Conservation (phyloP, 2,888 invertebrate species). For the Cynaeus angustus region DNA sequence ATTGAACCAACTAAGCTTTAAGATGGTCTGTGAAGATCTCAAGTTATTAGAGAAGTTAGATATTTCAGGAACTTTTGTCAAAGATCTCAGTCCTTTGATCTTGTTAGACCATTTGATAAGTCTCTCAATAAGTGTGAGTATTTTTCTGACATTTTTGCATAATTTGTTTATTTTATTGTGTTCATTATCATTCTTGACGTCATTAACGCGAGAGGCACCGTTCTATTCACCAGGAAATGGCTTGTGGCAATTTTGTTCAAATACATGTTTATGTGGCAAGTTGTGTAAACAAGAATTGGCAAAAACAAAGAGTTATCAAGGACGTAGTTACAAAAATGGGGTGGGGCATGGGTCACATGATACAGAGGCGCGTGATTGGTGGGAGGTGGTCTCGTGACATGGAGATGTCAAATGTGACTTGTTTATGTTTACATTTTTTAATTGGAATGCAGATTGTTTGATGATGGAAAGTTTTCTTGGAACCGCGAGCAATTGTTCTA, state of each 20-base stretch:
- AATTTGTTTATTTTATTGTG: neutral
- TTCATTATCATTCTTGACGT: neutral
- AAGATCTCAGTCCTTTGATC: conserved; percentile 76
- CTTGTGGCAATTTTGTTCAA: neutral
- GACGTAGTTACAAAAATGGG: too few relatives aligned
- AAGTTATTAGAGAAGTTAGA: conserved; percentile 77
- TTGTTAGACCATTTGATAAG: conserved; percentile 75
- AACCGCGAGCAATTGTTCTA: too few relatives aligned
- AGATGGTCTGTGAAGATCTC: conserved; percentile 79
- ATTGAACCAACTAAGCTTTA: conserved; percentile 78
- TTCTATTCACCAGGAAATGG: neutral
- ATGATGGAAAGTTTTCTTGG: too few relatives aligned
- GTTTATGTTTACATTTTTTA: too few relatives aligned
- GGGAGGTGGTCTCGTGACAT: too few relatives aligned
- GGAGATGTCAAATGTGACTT: too few relatives aligned
- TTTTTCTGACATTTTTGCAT: neutral
- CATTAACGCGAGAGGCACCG: neutral
- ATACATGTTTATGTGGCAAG: neutral
- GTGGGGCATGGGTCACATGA: too few relatives aligned
- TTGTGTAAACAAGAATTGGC: too few relatives aligned
- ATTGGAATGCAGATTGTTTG: too few relatives aligned
- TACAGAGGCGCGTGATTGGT: too few relatives aligned
- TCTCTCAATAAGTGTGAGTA: conserved; percentile 75
- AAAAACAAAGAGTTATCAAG: too few relatives aligned
- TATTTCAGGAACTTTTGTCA: conserved; percentile 78